Evolutionary conservation across 64 coral and sea anemone genomes (phyloP).

Genomic region (Stichodactyla mertensii): DNA sequence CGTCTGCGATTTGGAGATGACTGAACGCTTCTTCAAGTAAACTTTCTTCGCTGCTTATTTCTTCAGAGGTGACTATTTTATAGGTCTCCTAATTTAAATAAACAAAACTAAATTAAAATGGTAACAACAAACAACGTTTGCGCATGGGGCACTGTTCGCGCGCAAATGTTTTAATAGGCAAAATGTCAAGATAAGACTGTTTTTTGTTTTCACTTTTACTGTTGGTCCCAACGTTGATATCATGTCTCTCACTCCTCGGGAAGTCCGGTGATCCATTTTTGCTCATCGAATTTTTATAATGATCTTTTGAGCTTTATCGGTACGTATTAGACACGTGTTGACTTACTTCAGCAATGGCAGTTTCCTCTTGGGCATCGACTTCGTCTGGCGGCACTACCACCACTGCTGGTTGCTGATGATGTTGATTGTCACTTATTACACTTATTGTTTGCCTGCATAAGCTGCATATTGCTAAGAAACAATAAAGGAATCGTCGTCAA

Average conservation of each 20-base stretch:
- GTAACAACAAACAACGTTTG: background rate
- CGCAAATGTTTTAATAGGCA: background rate
- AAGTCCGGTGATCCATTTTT: no score
- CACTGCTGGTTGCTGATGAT: background rate
- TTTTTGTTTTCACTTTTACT: no score
- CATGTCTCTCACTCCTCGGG: no score
- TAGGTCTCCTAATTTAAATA: background rate
- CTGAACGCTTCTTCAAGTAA: background rate
- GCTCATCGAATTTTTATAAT: background rate
- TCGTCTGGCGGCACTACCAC: background rate
- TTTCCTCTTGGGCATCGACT: background rate
- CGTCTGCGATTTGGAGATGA: background rate
- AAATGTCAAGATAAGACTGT: no score
- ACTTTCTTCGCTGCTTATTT: background rate
- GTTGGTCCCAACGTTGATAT: no score
- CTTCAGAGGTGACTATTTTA: background rate
- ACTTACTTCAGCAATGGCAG: background rate
- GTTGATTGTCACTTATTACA: background rate
- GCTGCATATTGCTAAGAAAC: conserved; percentile 25
- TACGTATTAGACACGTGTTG: background rate
- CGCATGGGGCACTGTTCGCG: background rate
- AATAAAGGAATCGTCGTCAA: background rate
- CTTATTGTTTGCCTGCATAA: conserved; percentile 32
- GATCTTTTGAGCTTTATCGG: background rate
- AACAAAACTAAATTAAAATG: background rate